Evolutionary conservation across 2,797 vertebrate species (phyloP), one percentile per base, ranked within the genome.

Genomic region (Scarus forsteni): DNA sequence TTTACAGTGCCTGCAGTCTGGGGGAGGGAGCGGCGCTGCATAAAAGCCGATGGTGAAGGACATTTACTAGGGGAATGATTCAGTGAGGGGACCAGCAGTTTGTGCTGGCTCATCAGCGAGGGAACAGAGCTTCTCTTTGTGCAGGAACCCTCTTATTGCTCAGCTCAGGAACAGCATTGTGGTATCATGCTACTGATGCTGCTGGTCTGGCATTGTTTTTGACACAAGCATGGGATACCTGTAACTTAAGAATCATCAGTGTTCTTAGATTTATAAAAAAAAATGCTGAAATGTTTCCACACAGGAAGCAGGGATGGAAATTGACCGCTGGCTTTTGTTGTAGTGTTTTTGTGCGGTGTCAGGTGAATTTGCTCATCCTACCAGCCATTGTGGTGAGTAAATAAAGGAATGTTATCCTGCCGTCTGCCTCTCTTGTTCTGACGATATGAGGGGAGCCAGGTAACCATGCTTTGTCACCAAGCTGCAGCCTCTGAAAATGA

Each of bases 61-160:
- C 89, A 80, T 92, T 93, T 92, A 89, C 85, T 85, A 85, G 87
- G 54, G 73, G 80, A 90, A 80, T 92, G 90, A 93, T 91, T 93
- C 92, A 94, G 84, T 80, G 86, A 87, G 81, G 74, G 62, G 67
- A 70, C 70, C 59, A 77, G 73, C 70, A 68, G 76, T 87, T 92
- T 92, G 59, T 91, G 90, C 91, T 87, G 87, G 76, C 88, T 93
- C 88, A 90, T 92, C 85, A 89, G 79, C 70, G 68, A 58, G 59
- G 54, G 79, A 82, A 84, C 84, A 87, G 79, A 86, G 66, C 79
- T 75, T 80, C 72, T 82, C 81, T 87, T 90, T 89, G 83, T 85
- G 74, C 66, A 13, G 66, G 54, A 72, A 43, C 48, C 81, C 66
- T 82, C 62, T 61, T 71, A 60, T 78, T 80, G 62, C 85, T 80